phyloP scores from a whole-genome alignment of 2,113 vertebrate genomes.

The Anthoscopus minutus region DNA sequence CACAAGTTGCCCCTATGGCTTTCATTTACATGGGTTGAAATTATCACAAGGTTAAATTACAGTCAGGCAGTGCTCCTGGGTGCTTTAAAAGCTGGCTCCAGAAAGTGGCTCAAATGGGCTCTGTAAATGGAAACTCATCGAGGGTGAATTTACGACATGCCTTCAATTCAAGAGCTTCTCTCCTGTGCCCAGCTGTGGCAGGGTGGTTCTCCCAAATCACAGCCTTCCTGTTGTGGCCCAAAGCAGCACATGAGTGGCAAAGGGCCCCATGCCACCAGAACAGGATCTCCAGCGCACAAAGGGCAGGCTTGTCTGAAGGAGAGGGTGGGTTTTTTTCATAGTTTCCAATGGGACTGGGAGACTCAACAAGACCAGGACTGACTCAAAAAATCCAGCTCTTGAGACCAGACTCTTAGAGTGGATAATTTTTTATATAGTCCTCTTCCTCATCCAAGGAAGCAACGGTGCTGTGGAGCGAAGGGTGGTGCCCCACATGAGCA shows the following conservation, averaged over 20 bases:
- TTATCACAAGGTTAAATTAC: not conserved
- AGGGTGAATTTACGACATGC: not conserved
- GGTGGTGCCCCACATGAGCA: not conserved
- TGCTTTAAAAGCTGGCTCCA: not conserved
- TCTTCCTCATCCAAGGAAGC: not conserved
- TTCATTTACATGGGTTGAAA: not conserved
- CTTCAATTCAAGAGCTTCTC: not conserved
- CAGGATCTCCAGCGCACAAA: rapidly evolving
- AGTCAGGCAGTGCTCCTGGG: not conserved
- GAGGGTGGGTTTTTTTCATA: not conserved
- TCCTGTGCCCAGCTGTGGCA: not conserved
- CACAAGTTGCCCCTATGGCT: not conserved
- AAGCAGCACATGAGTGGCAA: rapidly evolving
- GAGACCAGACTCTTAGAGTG: not conserved
- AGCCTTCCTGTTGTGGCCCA: rapidly evolving
- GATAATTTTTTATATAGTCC: not conserved
- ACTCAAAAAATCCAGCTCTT: not conserved
- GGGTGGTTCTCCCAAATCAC: not conserved
- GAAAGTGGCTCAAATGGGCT: not conserved
- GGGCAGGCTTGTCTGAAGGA: not conserved
- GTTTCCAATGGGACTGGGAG: not conserved
- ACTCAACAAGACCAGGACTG: not conserved
- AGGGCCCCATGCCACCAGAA: rapidly evolving
- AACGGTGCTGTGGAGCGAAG: rapidly evolving
- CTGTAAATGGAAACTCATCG: not conserved